Evolutionary conservation across 2,113 vertebrate species (phyloP).

Genomic region (Centropristis striata): DNA sequence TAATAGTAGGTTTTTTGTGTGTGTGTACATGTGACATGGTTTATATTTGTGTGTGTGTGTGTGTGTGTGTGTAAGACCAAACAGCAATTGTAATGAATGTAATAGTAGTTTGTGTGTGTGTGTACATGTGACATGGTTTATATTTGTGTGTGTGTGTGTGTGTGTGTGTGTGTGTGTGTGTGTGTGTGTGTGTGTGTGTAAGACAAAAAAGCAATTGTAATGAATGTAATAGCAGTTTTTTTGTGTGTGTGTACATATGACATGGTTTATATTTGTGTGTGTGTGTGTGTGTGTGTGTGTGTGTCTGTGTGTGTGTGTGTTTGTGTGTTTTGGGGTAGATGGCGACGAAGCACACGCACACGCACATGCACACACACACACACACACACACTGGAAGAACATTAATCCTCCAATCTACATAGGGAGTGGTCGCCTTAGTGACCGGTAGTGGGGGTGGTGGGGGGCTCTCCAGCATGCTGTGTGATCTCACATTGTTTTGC

Average conservation of each 20-base stretch:
- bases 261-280: too few relatives aligned
- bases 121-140: too few relatives aligned
- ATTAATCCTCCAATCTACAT: conserved; percentile 84
- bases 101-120: too few relatives aligned
- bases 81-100: too few relatives aligned
- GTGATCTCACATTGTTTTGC: conserved; percentile 79
- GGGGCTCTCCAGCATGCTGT: conserved; percentile 66
- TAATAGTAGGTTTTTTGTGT: too few relatives aligned
- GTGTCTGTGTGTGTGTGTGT: conserved; percentile 25
- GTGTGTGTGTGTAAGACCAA: too few relatives aligned
- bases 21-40: too few relatives aligned
- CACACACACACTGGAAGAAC: conserved; percentile 53
- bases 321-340: too few relatives aligned
- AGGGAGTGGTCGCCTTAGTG: conserved; percentile 72
- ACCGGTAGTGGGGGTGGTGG: conserved; percentile 8
- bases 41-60: too few relatives aligned
- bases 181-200: conserved; percentile 6
- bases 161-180: conserved; percentile 1
- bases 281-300: conserved; percentile 25
- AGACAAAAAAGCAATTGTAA: too few relatives aligned
- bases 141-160: conserved; percentile 1
- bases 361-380: conserved; percentile 6
- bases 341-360: too few relatives aligned
- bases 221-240: too few relatives aligned
- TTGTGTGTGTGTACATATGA: conserved; percentile 40